Evolutionary conservation across 2,888 invertebrate genomes (phyloP).

Genomic region (Limnephilus rhombicus): DNA sequence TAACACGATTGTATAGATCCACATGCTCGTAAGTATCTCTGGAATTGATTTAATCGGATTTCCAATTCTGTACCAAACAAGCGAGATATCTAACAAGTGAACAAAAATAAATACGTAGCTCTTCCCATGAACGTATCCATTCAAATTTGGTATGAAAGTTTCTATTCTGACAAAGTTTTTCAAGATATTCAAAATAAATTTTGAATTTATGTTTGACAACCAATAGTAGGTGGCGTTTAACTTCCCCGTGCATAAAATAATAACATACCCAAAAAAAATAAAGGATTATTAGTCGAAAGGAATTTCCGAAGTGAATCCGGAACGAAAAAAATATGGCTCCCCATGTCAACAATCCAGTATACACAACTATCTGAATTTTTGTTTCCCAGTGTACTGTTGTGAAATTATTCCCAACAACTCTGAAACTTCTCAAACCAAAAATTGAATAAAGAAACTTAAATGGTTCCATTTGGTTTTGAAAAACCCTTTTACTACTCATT

Average conservation of each 20-base stretch:
- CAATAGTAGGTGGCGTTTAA: neutral
- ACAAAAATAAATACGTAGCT: too few relatives aligned
- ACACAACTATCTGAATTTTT: neutral
- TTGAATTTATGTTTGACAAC: neutral
- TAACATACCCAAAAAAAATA: neutral
- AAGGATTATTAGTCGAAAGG: neutral
- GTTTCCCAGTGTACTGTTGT: slow-evolving; percentile 10
- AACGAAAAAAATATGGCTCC: neutral
- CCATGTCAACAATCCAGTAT: neutral
- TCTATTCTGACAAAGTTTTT: neutral
- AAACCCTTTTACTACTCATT: neutral
- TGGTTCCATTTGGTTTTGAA: neutral
- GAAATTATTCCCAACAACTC: neutral
- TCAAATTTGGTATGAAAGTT: neutral
- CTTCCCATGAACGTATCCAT: neutral
- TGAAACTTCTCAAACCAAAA: slow-evolving; percentile 7
- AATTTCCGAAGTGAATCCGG: neutral
- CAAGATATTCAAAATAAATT: neutral
- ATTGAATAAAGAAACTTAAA: neutral
- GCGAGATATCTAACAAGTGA: neutral
- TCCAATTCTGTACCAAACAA: neutral
- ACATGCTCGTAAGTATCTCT: neutral
- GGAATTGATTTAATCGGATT: neutral
- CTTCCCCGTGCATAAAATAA: neutral
- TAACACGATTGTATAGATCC: neutral